Evolutionary conservation across 2,113 vertebrate species (phyloP).

Genomic region (Trogon surrucura): DNA sequence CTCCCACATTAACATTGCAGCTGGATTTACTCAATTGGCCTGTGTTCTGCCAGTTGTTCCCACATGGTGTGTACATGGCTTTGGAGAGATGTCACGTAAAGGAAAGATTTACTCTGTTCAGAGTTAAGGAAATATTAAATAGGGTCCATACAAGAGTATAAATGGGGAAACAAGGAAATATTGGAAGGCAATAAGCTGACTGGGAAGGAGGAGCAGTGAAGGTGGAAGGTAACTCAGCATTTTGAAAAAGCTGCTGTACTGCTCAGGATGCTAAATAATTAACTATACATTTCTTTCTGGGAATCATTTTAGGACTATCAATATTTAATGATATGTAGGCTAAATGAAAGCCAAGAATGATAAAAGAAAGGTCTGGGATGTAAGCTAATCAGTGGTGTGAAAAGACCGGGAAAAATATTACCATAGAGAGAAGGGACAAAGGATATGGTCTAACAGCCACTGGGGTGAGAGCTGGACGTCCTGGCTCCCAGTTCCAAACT

Average conservation of each 20-base stretch:
- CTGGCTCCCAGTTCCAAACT: neutral
- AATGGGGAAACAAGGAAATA: constrained; percentile 4
- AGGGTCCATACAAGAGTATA: neutral
- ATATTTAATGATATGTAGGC: neutral
- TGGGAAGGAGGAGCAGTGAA: neutral
- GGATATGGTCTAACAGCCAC: neutral
- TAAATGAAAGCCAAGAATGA: neutral
- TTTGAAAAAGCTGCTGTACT: neutral
- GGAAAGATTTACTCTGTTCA: neutral
- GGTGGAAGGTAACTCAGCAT: neutral
- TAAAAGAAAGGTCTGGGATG: neutral
- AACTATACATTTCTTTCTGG: neutral
- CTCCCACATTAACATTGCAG: neutral
- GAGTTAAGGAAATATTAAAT: neutral
- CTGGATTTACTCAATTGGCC: neutral
- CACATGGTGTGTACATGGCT: neutral
- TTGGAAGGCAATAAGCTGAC: neutral
- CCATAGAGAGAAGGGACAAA: neutral
- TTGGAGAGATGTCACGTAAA: neutral
- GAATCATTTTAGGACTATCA: neutral
- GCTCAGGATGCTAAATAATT: constrained; percentile 31
- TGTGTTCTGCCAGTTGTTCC: neutral
- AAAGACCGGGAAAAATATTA: neutral
- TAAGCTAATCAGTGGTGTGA: neutral
- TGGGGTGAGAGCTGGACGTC: neutral